Conservation (phyloP, 2,113 vertebrate species). For the Aptenodytes patagonicus region DNA sequence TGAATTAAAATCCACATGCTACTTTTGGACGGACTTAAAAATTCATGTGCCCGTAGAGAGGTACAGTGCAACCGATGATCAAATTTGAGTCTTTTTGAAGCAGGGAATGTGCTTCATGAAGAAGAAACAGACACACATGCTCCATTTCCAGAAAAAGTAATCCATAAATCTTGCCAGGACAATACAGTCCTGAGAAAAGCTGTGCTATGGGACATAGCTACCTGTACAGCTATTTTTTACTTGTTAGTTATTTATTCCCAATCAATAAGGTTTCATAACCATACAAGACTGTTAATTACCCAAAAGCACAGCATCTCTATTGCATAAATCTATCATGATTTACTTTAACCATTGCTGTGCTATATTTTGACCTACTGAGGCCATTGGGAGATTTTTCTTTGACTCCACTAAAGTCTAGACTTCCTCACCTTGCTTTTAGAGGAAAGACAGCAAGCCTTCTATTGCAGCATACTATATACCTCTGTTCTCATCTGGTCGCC, state of each 20-base stretch:
- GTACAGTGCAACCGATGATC: neutral
- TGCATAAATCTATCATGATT: neutral
- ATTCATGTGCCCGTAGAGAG: neutral
- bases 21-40: neutral
- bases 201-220: neutral
- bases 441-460: neutral
- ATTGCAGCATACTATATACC: neutral
- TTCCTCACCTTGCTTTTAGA: neutral
- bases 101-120: neutral
- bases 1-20: neutral
- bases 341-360: neutral
- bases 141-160: neutral
- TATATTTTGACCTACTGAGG: neutral
- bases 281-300: neutral
- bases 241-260: neutral
- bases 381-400: neutral
- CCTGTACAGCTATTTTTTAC: neutral
- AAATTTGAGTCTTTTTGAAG: neutral
- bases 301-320: neutral
- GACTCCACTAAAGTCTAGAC: neutral
- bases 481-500: neutral
- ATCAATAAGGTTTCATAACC: neutral
- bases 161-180: neutral
- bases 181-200: neutral
- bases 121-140: neutral